Conservation (phyloP, 2,113 vertebrate species). For the Thomomys bottae region DNA sequence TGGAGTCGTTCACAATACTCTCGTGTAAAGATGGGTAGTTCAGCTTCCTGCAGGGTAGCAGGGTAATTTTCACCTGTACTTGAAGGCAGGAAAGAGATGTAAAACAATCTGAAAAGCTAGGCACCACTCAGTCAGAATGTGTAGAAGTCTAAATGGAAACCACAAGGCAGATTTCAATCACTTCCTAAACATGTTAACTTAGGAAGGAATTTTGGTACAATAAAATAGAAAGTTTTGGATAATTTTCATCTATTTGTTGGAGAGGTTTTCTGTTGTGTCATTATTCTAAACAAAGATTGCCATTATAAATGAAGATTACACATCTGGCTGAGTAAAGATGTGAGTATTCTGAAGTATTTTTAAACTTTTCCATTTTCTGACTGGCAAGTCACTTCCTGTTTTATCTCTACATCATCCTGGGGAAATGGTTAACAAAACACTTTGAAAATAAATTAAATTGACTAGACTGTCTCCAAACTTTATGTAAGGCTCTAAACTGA, state of each 20-base stretch:
- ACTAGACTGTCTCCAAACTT: not conserved
- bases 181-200: constrained; percentile 13
- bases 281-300: constrained; percentile 22
- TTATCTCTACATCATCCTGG: not conserved
- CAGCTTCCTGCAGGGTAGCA: constrained; percentile 47
- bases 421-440: not conserved
- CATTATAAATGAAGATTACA: not conserved
- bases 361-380: constrained; percentile 19
- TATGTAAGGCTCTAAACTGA: constrained; percentile 2
- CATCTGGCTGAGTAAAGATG: constrained; percentile 11
- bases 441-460: not conserved
- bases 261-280: not conserved
- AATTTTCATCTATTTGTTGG: not conserved
- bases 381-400: not conserved
- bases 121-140: not conserved
- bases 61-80: not conserved
- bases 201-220: not conserved
- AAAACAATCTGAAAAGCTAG: not conserved
- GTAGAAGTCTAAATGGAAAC: not conserved
- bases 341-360: not conserved
- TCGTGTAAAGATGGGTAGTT: not conserved
- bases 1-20: not conserved
- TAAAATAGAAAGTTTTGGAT: not conserved
- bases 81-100: not conserved
- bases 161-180: not conserved